Base-by-base conservation (phyloP, 2,888 invertebrate species). In the Schizotus pectinicornis region DNA sequence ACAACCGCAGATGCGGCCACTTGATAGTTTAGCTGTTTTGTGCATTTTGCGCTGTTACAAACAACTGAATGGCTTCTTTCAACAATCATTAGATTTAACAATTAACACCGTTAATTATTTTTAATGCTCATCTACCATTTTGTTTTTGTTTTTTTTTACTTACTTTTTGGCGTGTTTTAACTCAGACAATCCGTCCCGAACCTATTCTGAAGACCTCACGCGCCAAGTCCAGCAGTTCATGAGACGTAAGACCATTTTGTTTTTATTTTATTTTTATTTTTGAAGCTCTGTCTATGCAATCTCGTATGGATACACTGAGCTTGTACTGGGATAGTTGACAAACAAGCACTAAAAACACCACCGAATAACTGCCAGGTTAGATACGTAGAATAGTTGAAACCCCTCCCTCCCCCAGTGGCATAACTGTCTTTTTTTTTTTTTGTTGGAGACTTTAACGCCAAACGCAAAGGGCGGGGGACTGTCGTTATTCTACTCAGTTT, bases 201-300 rank as follows among this genome's bases (percentile, higher is more conserved):
- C 79, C 48, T 79, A 78, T 65, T 76, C 77, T 45, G 77, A 78
- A 62, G 77, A 79, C 64, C 67, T 79, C 64, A 71, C 67, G 59
- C 71, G 74, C 50, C 78, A 79, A 64, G 79, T 79, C 54, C 70
- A 70, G 59, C 70, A 77, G 64, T 76, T 79, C 48, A 76, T 76
- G 76, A 67, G 73, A 72, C 71, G 79, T 79, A 79, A 79, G 79
- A 67, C 67, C 48, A 66, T 48, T 62, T 22, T 22, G 22, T 22
- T 22, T 22, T 22, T 22, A 2, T 22, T 2, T 41, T 5, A 7
- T 41, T 7, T 6, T 38, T n/a, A n/a, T n/a, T n/a, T n/a, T 22
- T 22, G 22, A 22, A 22, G 22, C 22, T 22, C 22, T 2, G 22
- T 22, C 22, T 22, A 22, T 5, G 2, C 22, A 22, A 22, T 22